Base-by-base conservation (phyloP, 2,888 invertebrate genomes). In the Heliconius charithonia region DNA sequence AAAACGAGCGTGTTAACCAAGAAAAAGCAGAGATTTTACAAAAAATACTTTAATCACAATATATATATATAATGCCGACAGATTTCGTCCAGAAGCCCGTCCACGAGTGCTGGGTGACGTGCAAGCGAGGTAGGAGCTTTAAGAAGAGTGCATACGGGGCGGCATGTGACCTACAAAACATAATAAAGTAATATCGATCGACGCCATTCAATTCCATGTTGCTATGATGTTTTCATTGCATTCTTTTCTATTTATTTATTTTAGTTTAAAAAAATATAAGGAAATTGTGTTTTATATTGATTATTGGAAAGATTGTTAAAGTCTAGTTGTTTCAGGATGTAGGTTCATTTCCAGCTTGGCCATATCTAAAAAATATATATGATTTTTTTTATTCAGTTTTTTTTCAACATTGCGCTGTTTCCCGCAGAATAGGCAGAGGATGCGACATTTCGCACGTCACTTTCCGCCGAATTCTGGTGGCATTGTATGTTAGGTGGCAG, bases 41-140 rank as follows among this genome's bases (percentile, higher is more conserved):
- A 66, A 66, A 4, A 59, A 32, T 19, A 19, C 1, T 4, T 6
- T n/a, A 69, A 56, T n/a, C 51, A 25, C 22, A 51, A 22, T 69
- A 76, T 51, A 63, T n/a, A n/a, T n/a, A n/a, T n/a, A n/a, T n/a
- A 75, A 78, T 80, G 69, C 59, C 87, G 86, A 41, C 87, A 94
- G 94, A 94, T 87, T 94, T 90, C 78, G 83, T 89, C 6, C 94
- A 93, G 83, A 94, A 92, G 83, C 93, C 94, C 2, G 86, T 86
- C 0, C 91, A 94, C 78, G 94, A 94, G 83, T 94, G 94, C 78
- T 94, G 94, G 94, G 94, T 94, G 63, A 94, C 94, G 0, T 94
- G 94, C 84, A 94, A 94, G 82, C 86, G 94, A 41, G 94, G 94
- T 6, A 87, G 94, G 77, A 93, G 93, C 73, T 94, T 93, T 85